Evolutionary conservation across 2,797 vertebrate species (phyloP).

Genomic region (Ammospiza maritima): DNA sequence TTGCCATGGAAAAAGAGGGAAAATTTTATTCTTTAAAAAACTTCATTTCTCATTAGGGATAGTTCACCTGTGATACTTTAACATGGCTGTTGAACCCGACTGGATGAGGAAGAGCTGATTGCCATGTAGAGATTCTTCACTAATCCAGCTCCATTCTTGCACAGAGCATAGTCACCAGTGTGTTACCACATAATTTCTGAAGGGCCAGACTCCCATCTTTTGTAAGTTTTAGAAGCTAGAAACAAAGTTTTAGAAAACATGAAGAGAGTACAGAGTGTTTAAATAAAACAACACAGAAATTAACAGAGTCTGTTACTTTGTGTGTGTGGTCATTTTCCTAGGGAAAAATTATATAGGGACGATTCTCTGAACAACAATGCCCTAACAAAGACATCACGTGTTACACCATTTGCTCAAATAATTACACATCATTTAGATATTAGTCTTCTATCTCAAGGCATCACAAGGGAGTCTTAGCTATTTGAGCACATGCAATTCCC

Average conservation of each 20-base stretch:
- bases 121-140: background rate
- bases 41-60: background rate
- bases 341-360: background rate
- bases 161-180: background rate
- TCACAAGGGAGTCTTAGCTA: conserved; percentile 29
- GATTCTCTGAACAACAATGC: conserved; percentile 43
- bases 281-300: conserved; percentile 4
- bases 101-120: background rate
- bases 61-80: background rate
- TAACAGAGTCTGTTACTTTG: background rate
- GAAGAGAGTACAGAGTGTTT: background rate
- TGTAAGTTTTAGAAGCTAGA: background rate
- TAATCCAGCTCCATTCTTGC: background rate
- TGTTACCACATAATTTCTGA: background rate
- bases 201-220: background rate
- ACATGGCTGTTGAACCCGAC: background rate
- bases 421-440: conserved; percentile 57
- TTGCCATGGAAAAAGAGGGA: background rate
- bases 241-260: background rate
- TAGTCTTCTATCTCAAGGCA: conserved; percentile 13
- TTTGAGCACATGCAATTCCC: background rate
- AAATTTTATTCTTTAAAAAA: background rate
- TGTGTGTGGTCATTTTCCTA: conserved; percentile 32
- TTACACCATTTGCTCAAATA: conserved; percentile 61
- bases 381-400: conserved; percentile 61